A percentile compares a stretch with the other conserved stretches of the same genome.
Conservation (phyloP, 2,113 vertebrate species). For the Aldabrachelys gigantea region DNA sequence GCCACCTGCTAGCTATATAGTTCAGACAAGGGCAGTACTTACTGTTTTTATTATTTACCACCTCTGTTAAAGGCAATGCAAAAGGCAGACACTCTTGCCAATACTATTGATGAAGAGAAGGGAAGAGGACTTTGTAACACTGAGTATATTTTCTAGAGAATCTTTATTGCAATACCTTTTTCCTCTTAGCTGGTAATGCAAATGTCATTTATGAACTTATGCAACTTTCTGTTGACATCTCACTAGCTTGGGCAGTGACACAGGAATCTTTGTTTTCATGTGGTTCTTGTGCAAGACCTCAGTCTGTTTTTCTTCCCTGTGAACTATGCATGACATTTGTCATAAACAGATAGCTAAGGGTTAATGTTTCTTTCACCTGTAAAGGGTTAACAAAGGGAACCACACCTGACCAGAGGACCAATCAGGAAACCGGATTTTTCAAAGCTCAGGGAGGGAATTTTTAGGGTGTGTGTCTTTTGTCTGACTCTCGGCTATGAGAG, state of each 20-base stretch:
- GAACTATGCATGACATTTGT: too few relatives aligned
- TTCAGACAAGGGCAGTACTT: background rate
- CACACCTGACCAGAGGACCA: too few relatives aligned
- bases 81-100: background rate
- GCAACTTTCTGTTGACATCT: background rate
- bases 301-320: background rate
- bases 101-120: background rate
- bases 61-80: background rate
- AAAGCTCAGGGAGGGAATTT: too few relatives aligned
- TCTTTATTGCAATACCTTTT: background rate
- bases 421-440: too few relatives aligned
- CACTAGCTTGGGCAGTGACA: background rate
- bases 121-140: background rate
- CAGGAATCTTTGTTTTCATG: background rate
- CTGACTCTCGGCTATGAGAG: too few relatives aligned
- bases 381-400: too few relatives aligned
- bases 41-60: background rate
- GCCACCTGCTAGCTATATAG: background rate
- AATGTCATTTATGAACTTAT: background rate
- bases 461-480: too few relatives aligned
- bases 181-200: background rate
- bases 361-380: too few relatives aligned
- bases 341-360: too few relatives aligned
- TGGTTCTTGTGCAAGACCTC: background rate
- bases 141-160: fast-evolving